Percentiles rank a stretch among this genome's conserved stretches.
These are phyloP conservation scores for Bovichtus diacanthus DNA, from an alignment of 2,797 vertebrate genomes.

Conservation along the genomic window DNA sequence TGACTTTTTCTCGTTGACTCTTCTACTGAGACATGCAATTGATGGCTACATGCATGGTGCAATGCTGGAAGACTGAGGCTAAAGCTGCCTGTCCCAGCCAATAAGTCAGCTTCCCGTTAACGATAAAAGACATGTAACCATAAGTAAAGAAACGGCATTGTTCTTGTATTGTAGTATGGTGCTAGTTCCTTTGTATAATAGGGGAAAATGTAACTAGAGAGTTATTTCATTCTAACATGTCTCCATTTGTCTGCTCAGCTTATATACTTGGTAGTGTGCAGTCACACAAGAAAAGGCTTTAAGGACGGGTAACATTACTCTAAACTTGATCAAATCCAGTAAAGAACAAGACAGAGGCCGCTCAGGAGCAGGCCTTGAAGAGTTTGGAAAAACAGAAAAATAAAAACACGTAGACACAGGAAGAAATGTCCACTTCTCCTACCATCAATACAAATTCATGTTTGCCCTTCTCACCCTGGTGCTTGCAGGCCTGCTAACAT, in stretches of 20 bases:
- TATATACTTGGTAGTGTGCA: too few species aligned
- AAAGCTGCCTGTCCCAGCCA: background rate
- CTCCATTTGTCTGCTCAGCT: background rate
- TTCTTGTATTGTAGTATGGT: background rate
- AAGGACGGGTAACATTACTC: too few species aligned
- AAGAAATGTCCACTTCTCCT: background rate
- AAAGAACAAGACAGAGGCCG: background rate
- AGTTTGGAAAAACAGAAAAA: background rate
- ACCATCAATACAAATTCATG: background rate
- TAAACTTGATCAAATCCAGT: background rate
- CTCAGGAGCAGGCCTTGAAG: background rate
- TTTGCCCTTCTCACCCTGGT: constrained; percentile 5
- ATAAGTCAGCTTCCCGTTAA: background rate
- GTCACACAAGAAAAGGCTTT: too few species aligned
- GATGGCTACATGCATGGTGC: too few species aligned
- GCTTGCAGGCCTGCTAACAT: background rate
- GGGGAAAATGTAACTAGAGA: background rate
- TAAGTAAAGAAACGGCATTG: background rate
- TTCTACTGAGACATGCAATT: background rate
- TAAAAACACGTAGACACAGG: background rate
- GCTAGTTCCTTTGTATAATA: background rate
- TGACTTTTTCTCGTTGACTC: too few species aligned
- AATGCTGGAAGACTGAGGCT: background rate
- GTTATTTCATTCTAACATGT: background rate
- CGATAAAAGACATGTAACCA: background rate